These are phyloP conservation scores for Phyllopteryx taeniolatus DNA, from an alignment of 2,113 vertebrate species.

Conservation along the genomic window DNA sequence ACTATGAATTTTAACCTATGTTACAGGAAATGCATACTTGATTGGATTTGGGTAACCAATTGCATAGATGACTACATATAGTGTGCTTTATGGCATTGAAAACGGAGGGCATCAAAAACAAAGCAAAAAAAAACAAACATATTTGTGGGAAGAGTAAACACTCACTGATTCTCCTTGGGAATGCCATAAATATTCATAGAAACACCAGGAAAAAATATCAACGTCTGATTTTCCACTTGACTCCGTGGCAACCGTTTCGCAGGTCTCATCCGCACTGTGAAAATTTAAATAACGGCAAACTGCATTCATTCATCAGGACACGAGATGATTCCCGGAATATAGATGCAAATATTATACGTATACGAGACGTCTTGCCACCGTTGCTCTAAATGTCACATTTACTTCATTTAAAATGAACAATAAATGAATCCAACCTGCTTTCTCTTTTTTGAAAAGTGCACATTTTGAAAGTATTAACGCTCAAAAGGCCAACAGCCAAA, in stretches of 20 bases:
- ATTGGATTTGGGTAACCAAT: background rate
- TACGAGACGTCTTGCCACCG: background rate
- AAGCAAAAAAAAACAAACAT: too few species aligned
- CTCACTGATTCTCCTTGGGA: background rate
- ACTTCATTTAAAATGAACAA: conserved; percentile 7
- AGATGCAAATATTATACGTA: background rate
- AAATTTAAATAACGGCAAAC: background rate
- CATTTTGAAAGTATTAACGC: conserved; percentile 9
- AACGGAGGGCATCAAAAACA: background rate
- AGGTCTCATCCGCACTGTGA: background rate
- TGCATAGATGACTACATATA: background rate
- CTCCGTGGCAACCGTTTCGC: conserved; percentile 4
- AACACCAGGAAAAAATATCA: conserved; percentile 10
- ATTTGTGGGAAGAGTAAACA: too few species aligned
- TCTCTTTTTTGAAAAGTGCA: conserved; percentile 13
- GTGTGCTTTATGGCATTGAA: background rate
- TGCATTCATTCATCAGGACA: background rate
- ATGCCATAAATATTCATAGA: conserved; percentile 31
- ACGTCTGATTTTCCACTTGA: conserved; percentile 27
- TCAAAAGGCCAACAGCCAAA: conserved; percentile 29
- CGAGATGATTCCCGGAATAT: background rate
- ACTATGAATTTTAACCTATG: too few species aligned
- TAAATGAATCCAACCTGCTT: conserved; percentile 11
- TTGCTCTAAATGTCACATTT: background rate
- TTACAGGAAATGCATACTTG: too few species aligned